Conservation (phyloP, 2,888 invertebrate species). For the Cataglyphis livida region DNA sequence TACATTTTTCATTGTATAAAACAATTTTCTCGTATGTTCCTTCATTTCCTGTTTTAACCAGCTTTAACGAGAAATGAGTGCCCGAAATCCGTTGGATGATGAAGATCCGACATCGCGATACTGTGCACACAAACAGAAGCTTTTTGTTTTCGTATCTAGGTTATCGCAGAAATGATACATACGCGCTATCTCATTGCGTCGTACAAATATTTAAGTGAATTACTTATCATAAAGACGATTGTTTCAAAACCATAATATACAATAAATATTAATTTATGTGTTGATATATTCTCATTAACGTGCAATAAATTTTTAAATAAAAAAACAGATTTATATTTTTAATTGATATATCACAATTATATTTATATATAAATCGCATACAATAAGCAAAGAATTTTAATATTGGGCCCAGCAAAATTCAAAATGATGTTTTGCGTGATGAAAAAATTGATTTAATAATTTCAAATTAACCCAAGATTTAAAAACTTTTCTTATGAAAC, state of each 20-base stretch:
- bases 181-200: slow-evolving; percentile 58
- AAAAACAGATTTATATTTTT: neutral
- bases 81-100: slow-evolving; percentile 61
- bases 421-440: neutral
- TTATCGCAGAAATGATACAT: slow-evolving; percentile 77
- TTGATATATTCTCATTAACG: slow-evolving; percentile 9
- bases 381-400: neutral
- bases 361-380: too few species aligned
- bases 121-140: slow-evolving; percentile 72
- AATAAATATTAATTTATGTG: neutral
- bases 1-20: neutral
- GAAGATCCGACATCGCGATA: slow-evolving; percentile 66
- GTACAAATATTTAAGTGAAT: slow-evolving; percentile 29
- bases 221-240: neutral
- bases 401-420: neutral
- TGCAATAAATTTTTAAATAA: neutral
- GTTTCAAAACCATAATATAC: neutral
- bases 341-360: neutral
- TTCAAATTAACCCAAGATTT: neutral
- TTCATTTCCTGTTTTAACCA: slow-evolving; percentile 21
- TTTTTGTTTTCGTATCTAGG: slow-evolving; percentile 78
- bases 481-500: neutral
- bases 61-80: slow-evolving; percentile 55
- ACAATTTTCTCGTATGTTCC: slow-evolving; percentile 1
- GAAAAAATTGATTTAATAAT: neutral